Evolutionary conservation across 2,888 invertebrate genomes (phyloP), one percentile per base, ranked within the genome.

Genomic region (Apodemia mormo): DNA sequence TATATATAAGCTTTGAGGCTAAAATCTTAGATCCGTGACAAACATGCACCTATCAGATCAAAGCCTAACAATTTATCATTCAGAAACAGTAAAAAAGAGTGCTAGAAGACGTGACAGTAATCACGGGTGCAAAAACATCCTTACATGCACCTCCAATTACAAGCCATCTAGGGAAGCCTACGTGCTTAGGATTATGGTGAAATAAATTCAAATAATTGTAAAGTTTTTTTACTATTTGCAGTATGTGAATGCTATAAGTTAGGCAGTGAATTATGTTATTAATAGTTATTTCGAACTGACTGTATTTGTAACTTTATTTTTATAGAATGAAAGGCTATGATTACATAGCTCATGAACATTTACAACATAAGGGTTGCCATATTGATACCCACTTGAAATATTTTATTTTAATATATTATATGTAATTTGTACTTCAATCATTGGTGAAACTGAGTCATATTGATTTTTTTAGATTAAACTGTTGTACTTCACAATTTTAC

Each of bases 71-170:
- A 87, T 90, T 87, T 86, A 90, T 91, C 90, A 89, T 86, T 87
- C 81, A 82, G 85, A 80, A 83, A 81, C 81, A 78, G 84, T 81
- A 90, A 91, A 91, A 90, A 87, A 84, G 82, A 80, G 86, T 87
- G 87, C 88, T 83, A 84, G 85, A 85, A 84, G 81, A 81, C 79
- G 84, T 82, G 88, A 84, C 88, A 85, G 88, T 87, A 89, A 89
- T 88, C 85, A 86, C 81, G 74, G 80, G 75, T 66, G 82, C 86
- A 91, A 91, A 89, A 92, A 90, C 82, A 70, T 77, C 79, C 76
- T 73, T 82, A 84, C 87, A 85, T 82, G 85, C 86, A 82, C 84
- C 87, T 85, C 86, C 90, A 90, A 92, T 92, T 92, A 92, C 87
- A 81, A 82, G 80, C 92, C 92, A 87, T 89, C 88, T 92, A 91